Base-by-base conservation (phyloP, 2,797 vertebrate species). In the Xenentodon cancila region DNA sequence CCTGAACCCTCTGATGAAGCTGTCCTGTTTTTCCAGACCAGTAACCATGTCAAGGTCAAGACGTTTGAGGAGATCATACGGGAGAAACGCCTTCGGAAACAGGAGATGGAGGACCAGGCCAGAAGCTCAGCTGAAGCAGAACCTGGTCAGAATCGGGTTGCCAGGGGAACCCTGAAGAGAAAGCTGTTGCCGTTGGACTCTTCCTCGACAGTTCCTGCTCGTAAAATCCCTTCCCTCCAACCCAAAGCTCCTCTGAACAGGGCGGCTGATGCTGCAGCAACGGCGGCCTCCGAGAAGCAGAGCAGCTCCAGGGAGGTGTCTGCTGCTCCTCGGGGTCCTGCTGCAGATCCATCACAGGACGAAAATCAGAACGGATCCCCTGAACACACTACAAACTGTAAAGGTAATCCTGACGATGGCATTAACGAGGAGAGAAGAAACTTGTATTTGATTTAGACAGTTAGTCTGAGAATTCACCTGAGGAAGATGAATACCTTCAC, bases 31-130 rank as follows among this genome's bases (percentile, higher is more conserved):
- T 53, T 78, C 3, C 22, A 92, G 89, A 25, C 52, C 4, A 59
- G 59, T 37, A 82, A 84, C 3, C 75, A 76, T 13, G 25, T 25
- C 25, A 93, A 94, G 62, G 94, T 95, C 43, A 97, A 96, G 88
- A 96, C 90, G 43, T 94, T 95, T 60, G 95, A 97, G 42, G 96
- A 96, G 75, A 94, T 95, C 60, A 91, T 93, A 91, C 91, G 74
- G 55, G 96, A 97, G 80, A 98, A 97, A 51, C 91, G 82, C 1
- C 89, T 93, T 2, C 92, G 94, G 40, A 95, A 91, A 32, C 92
- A 92, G 3, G 91, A 87, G 9, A 44, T 75, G 85, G 93, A 79
- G 27, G 87, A 87, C 4, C 81, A 77, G 12, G 85, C 85, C 25
- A 81, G 62, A 44, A 53, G 53, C 1, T 59, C 67, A 0, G 3